Evolutionary conservation across 2,797 vertebrate species (phyloP), one percentile per base, ranked within the genome.

Genomic region (Protosalanx chinensis): DNA sequence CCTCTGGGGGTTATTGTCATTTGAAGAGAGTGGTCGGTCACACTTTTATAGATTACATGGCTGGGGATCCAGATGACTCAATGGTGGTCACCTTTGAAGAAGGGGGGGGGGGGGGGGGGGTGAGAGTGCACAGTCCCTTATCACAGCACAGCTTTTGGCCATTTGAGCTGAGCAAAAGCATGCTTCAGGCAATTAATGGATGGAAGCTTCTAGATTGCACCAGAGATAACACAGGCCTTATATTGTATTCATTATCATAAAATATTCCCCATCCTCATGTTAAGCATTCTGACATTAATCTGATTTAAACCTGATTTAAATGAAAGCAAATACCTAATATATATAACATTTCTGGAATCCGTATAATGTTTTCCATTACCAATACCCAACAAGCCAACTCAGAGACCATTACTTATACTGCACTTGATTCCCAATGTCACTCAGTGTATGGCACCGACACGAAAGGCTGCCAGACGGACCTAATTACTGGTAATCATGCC

Each of bases 351-450:
- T 30, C 5, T 32, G 16, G 30, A 41, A 68, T 41, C n/a, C 10
- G 33, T 77, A 75, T 49, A 57, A 30, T 73, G 20, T 80, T 70
- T 68, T 72, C 37, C 5, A 64, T 75, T 79, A 23, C 62, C 65
- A 16, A 59, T 81, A 70, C 70, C 60, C 16, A 64, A 16, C 78
- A 73, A 41, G 79, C 79, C 80, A 72, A 71, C 75, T 64, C 63
- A 13, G 70, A 68, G 33, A 41, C 30, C 77, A 80, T 83, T 85
- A 79, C 70, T 79, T 78, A 79, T 64, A 81, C 67, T 72, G 62
- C 77, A 81, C 81, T 86, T 84, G 80, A 81, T 81, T 84, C 67
- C 46, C 78, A 85, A 85, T 72, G 62, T 72, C 67, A 76, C 73
- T 73, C 72, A 4, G 27, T 79, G 78, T 78, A 77, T 16, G 67